Evolutionary conservation across 1,140 invertebrate genomes (phyloP).

Genomic region (Drosophila takahashii): DNA sequence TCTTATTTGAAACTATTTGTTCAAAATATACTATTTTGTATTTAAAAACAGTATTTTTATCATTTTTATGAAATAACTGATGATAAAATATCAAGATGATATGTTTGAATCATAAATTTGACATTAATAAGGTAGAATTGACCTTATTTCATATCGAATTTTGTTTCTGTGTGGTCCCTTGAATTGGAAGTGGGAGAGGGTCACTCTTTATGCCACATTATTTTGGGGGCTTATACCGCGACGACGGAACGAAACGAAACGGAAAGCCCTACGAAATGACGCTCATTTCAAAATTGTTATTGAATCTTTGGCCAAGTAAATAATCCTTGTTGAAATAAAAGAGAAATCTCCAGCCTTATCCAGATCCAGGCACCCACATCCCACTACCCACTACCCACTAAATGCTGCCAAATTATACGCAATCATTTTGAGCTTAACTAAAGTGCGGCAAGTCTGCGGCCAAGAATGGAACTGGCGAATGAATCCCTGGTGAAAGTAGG

Average conservation of each 20-base stretch:
- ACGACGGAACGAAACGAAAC: conserved; percentile 35
- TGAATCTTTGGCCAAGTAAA: conserved; percentile 76
- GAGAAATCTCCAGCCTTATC: conserved; percentile 37
- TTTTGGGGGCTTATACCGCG: conserved; percentile 60
- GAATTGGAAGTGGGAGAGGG: no score
- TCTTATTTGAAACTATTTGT: no score
- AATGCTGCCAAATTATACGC: conserved; percentile 75
- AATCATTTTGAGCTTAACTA: conserved; percentile 71
- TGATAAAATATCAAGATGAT: no score
- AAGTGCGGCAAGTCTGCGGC: conserved; percentile 55
- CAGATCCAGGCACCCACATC: no score
- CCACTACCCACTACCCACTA: conserved; percentile 27
- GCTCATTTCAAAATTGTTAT: conserved; percentile 80
- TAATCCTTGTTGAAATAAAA: conserved; percentile 78
- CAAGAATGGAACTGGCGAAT: conserved; percentile 14
- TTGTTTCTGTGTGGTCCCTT: no score
- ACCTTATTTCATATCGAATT: no score
- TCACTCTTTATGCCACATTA: conserved; percentile 63
- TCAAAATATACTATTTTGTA: no score
- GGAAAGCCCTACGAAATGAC: conserved; percentile 61
- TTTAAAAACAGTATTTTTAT: no score
- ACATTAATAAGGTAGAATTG: no score
- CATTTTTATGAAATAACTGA: no score
- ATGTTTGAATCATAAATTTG: no score
- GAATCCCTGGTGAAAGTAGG: neutral